A percentile compares a stretch with the other conserved stretches of the same genome.
Conservation (phyloP, 2,888 invertebrate genomes). For the Catonia carolina region DNA sequence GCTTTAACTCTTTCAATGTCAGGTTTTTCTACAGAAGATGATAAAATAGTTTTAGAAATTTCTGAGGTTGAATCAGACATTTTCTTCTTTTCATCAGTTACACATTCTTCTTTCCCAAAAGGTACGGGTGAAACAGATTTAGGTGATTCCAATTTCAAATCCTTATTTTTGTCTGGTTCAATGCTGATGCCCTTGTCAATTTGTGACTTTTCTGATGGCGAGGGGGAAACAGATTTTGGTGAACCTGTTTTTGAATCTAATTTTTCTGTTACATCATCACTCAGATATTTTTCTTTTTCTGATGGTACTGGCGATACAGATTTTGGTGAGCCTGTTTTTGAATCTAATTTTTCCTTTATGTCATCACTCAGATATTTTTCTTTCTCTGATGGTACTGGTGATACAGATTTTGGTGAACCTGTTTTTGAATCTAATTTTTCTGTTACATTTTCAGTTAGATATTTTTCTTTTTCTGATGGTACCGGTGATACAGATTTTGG, state of each 20-base stretch:
- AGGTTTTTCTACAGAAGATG: too few relatives aligned
- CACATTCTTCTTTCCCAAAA: background rate
- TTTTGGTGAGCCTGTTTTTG: slow-evolving; percentile 31
- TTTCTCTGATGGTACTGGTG: too few relatives aligned
- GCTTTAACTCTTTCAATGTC: too few relatives aligned
- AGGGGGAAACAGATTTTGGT: background rate
- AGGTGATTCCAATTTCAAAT: background rate
- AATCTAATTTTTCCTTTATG: too few relatives aligned
- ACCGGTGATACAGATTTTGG: slow-evolving; percentile 4
- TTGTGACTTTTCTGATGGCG: background rate
- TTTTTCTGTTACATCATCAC: background rate
- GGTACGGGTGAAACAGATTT: slow-evolving; percentile 7
- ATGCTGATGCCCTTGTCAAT: background rate
- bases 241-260: background rate
- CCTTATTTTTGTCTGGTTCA: background rate
- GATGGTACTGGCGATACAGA: background rate
- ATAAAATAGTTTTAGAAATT: too few relatives aligned
- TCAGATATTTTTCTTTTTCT: background rate
- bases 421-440: slow-evolving; percentile 1
- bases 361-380: too few relatives aligned
- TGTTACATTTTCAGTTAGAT: background rate
- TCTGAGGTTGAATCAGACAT: too few relatives aligned
- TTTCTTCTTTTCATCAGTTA: background rate
- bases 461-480: background rate
- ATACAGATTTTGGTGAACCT: background rate